phyloP scores from a whole-genome alignment of 2,797 vertebrate genomes.

The Chanos chanos region DNA sequence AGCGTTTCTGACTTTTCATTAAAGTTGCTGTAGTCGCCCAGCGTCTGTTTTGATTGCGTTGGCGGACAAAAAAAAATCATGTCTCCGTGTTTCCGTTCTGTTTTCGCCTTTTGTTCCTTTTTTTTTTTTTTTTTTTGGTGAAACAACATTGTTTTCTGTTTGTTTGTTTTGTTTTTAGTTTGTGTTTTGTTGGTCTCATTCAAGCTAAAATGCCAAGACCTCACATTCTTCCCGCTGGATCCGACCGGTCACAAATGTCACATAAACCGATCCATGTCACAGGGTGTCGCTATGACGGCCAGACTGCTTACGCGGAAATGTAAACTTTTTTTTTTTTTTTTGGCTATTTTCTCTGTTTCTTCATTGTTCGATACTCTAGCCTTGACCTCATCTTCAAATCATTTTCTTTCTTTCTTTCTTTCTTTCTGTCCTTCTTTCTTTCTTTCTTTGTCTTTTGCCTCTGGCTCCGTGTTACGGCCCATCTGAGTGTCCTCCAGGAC shows the following conservation, averaged over 20 bases:
- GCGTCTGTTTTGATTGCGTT: too few relatives aligned
- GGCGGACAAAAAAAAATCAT: too few relatives aligned
- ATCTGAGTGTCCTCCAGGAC: background rate
- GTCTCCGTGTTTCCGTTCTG: too few relatives aligned
- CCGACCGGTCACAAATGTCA: constrained; percentile 34
- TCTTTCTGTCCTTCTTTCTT: constrained; percentile 2
- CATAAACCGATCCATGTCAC: background rate
- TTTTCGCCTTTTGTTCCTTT: too few relatives aligned
- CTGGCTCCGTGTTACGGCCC: background rate
- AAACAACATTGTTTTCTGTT: constrained; percentile 12
- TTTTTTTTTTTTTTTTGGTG: background rate
- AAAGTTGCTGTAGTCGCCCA: too few relatives aligned
- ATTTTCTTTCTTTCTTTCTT: constrained; percentile 49
- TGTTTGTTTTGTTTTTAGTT: constrained; percentile 18
- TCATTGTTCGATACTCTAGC: too few relatives aligned
- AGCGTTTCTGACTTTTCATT: too few relatives aligned
- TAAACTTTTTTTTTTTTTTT: constrained; percentile 9
- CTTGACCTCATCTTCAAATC: constrained; percentile 65
- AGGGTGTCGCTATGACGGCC: background rate
- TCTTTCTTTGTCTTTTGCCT: background rate
- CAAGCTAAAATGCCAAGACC: constrained; percentile 26
- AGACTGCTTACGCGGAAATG: constrained; percentile 8
- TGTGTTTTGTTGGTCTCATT: constrained; percentile 14
- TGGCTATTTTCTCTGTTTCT: constrained; percentile 42
- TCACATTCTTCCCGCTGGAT: constrained; percentile 26